These are phyloP conservation scores for Maniola jurtina DNA, from an alignment of 1,140 invertebrate genomes.

Conservation along the genomic window DNA sequence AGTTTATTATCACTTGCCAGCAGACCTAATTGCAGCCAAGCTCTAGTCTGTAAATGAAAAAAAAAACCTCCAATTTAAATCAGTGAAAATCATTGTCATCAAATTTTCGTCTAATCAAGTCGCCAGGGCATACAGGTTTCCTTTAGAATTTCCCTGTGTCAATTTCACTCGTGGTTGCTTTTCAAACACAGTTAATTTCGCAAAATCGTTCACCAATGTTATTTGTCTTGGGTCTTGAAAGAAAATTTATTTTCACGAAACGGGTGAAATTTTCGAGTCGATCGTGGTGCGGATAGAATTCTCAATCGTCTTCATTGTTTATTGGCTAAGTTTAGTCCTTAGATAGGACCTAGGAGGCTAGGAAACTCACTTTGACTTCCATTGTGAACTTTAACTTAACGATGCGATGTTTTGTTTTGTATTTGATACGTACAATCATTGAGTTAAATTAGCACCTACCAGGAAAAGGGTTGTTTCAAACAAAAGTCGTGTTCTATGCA, in stretches of 20 bases:
- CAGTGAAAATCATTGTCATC: not conserved
- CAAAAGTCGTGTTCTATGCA: no score
- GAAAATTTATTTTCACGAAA: conserved; percentile 52
- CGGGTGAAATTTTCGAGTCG: conserved; percentile 57
- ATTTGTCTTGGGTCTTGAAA: conserved; percentile 42
- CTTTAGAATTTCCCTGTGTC: conserved; percentile 9
- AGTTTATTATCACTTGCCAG: no score
- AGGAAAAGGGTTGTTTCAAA: no score
- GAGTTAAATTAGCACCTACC: no score
- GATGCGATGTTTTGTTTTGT: not conserved
- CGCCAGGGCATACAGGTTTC: not conserved
- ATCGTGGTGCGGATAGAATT: conserved; percentile 44
- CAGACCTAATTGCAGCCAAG: no score
- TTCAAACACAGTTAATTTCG: conserved; percentile 26
- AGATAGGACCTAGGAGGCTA: conserved; percentile 33
- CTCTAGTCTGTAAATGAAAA: no score
- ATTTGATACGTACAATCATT: no score
- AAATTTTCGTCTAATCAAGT: conserved; percentile 6
- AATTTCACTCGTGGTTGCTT: conserved; percentile 23
- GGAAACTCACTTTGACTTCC: conserved; percentile 29
- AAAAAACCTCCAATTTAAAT: not conserved
- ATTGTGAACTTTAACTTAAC: conserved; percentile 14
- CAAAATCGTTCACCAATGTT: conserved; percentile 37
- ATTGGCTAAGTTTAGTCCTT: conserved; percentile 37
- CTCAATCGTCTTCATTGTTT: conserved; percentile 44